Conservation (phyloP, 2,888 invertebrate genomes). For the Druceiella hillmani region DNA sequence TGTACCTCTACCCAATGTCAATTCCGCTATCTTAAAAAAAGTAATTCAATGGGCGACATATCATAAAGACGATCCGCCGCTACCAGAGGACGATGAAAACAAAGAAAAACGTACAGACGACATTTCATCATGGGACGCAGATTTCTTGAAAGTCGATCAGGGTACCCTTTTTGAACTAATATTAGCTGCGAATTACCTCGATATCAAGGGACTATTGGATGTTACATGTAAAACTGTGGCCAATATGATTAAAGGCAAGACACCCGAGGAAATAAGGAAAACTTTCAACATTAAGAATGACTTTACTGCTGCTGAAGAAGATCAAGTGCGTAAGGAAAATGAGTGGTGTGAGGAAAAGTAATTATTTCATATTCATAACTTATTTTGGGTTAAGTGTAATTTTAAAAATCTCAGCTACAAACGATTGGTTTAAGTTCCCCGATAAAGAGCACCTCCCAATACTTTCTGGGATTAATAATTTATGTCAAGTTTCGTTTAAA, state of each 20-base stretch:
- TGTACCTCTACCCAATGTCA: conserved; percentile 95
- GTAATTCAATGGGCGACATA: conserved; percentile 91
- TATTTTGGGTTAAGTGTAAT: too few relatives aligned
- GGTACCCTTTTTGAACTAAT: conserved; percentile 95
- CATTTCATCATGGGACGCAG: conserved; percentile 98
- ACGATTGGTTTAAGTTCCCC: too few relatives aligned
- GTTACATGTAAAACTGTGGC: conserved; percentile 98
- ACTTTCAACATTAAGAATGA: conserved; percentile 97
- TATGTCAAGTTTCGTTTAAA: too few relatives aligned
- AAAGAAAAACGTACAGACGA: conserved; percentile 98
- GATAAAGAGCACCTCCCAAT: too few relatives aligned
- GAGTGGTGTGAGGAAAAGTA: conserved; percentile 92
- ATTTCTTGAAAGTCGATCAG: conserved; percentile 97
- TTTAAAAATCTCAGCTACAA: too few relatives aligned
- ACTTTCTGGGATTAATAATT: too few relatives aligned
- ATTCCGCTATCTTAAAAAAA: conserved; percentile 93
- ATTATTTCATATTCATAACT: too few relatives aligned
- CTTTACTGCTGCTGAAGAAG: conserved; percentile 93
- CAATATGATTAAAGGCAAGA: conserved; percentile 97
- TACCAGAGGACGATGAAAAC: conserved; percentile 95
- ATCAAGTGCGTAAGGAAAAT: conserved; percentile 95
- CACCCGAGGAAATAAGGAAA: conserved; percentile 95
- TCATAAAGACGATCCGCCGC: conserved; percentile 93
- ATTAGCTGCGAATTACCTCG: conserved; percentile 94
- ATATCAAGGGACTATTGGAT: conserved; percentile 91